These are phyloP conservation scores for Eptatretus burgeri DNA, from an alignment of 2,113 vertebrate species.

Conservation along the genomic window DNA sequence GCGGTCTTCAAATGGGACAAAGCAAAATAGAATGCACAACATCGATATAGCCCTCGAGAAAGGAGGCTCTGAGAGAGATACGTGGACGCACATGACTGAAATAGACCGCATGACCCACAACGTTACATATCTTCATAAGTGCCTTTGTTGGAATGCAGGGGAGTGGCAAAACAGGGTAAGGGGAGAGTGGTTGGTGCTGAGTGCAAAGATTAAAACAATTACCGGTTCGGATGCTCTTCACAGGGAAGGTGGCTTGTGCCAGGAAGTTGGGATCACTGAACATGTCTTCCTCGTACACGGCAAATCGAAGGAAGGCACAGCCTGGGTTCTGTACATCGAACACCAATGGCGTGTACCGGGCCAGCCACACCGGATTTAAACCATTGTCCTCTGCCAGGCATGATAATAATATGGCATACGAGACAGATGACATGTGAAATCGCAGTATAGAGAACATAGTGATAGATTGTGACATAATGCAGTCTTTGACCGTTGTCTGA, in stretches of 20 bases:
- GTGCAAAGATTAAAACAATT: slow-evolving; percentile 7
- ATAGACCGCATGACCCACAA: neutral
- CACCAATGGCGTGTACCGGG: slow-evolving; percentile 35
- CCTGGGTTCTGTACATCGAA: slow-evolving; percentile 59
- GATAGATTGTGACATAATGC: neutral
- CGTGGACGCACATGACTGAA: neutral
- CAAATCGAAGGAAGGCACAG: slow-evolving; percentile 73
- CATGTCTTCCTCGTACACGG: slow-evolving; percentile 95
- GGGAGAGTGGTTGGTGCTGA: neutral
- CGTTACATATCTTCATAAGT: neutral
- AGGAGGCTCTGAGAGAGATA: too few relatives aligned
- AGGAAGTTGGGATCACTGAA: slow-evolving; percentile 94
- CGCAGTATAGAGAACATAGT: neutral
- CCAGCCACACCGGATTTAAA: slow-evolving; percentile 61
- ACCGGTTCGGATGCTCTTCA: slow-evolving; percentile 73
- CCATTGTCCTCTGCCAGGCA: slow-evolving; percentile 49
- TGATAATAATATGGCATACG: neutral
- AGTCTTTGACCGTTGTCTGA: neutral
- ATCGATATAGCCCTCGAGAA: too few relatives aligned
- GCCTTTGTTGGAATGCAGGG: neutral
- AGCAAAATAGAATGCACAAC: too few relatives aligned
- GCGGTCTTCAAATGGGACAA: too few relatives aligned
- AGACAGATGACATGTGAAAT: neutral
- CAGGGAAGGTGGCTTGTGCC: slow-evolving; percentile 70
- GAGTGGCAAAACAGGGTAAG: neutral